Evolutionary conservation across 1,140 invertebrate species (phyloP).

Genomic region (Lucilia cuprina): DNA sequence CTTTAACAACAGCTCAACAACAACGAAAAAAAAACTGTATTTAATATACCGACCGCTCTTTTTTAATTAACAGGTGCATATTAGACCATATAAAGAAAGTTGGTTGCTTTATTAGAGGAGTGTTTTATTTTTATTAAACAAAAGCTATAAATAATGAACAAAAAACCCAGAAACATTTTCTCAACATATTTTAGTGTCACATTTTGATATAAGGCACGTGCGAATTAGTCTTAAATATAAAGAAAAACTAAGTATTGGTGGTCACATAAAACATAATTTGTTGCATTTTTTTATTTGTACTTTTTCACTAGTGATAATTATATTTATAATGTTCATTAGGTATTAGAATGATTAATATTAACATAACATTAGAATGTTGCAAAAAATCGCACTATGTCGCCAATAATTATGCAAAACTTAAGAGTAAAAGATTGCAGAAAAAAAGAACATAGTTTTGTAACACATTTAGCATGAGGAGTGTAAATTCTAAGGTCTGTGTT

Average conservation of each 20-base stretch:
- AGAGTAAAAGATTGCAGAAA: not conserved
- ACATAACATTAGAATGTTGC: slow-evolving; percentile 8
- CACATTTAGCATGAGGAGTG: too few species aligned
- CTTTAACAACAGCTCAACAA: not conserved
- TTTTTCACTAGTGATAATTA: not conserved
- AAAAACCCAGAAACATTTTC: not conserved
- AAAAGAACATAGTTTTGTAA: not conserved
- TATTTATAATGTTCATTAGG: not conserved
- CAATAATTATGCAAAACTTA: slow-evolving; percentile 1
- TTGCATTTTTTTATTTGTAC: not conserved
- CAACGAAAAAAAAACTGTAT: not conserved
- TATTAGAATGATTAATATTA: not conserved
- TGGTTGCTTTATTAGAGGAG: slow-evolving; percentile 24
- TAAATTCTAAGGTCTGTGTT: not conserved
- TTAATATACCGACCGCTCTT: not conserved
- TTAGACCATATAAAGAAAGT: slow-evolving; percentile 1
- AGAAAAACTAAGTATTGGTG: not conserved
- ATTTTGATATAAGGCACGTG: slow-evolving; percentile 24
- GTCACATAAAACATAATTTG: too few species aligned
- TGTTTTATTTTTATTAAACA: not conserved
- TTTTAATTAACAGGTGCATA: slow-evolving; percentile 33
- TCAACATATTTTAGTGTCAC: slow-evolving; percentile 23
- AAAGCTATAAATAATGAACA: not conserved
- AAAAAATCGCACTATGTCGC: not conserved
- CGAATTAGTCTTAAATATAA: not conserved